A percentile compares a stretch with the other conserved stretches of the same genome.
phyloP scores from a whole-genome alignment of 1,140 invertebrate genomes.

The Elymnias hypermnestra region DNA sequence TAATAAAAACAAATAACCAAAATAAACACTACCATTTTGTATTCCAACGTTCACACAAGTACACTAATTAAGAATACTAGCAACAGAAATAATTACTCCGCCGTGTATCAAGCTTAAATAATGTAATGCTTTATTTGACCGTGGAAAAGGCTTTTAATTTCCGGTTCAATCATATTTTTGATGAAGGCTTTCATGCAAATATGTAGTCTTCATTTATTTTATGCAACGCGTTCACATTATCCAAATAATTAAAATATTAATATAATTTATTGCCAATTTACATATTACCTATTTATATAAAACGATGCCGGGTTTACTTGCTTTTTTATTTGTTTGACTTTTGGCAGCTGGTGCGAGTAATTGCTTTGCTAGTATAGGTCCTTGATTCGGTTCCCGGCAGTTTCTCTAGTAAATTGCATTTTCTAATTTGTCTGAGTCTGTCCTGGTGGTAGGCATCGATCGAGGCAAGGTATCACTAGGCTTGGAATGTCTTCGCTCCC shows the following conservation, averaged over 20 bases:
- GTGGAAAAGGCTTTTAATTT: constrained; percentile 1
- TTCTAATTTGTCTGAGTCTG: too few species aligned
- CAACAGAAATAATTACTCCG: background rate
- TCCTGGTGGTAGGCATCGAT: too few species aligned
- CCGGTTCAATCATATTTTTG: constrained; percentile 1
- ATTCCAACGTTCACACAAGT: too few species aligned
- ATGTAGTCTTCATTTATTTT: background rate
- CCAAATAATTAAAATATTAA: constrained; percentile 5
- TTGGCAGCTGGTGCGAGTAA: background rate
- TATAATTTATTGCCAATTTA: too few species aligned
- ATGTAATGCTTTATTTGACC: background rate
- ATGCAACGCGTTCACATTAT: background rate
- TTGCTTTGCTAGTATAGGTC: too few species aligned
- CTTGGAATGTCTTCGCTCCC: too few species aligned
- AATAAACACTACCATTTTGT: too few species aligned
- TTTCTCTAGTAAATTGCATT: too few species aligned
- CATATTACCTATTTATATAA: background rate
- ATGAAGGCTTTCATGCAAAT: constrained; percentile 7
- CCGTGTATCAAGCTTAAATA: background rate
- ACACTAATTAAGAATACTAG: background rate
- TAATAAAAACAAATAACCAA: too few species aligned
- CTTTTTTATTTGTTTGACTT: too few species aligned
- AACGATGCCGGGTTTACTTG: background rate
- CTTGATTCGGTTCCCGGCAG: background rate
- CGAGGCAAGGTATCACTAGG: too few species aligned